A percentile compares a stretch with the other conserved stretches of the same genome.
Conservation (phyloP, 2,113 vertebrate species). For the Puffinus mauretanicus region DNA sequence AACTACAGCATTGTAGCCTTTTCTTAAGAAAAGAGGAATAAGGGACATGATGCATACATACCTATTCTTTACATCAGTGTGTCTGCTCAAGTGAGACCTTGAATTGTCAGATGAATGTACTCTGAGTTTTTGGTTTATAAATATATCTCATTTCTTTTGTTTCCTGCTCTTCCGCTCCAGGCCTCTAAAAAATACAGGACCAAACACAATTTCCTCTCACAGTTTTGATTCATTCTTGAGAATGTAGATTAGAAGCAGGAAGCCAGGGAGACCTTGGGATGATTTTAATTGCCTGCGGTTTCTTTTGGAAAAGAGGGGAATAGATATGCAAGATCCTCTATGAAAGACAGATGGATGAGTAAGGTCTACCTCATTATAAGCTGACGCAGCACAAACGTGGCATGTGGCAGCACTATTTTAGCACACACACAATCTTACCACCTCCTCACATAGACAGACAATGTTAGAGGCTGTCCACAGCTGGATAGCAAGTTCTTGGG, state of each 20-base stretch:
- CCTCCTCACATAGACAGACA: not conserved
- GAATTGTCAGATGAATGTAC: not conserved
- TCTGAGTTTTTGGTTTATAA: not conserved
- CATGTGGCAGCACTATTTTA: not conserved
- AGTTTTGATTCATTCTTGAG: not conserved
- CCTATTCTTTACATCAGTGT: not conserved
- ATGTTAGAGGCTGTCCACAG: not conserved
- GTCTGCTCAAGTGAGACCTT: not conserved
- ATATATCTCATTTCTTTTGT: not conserved
- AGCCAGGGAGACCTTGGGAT: slow-evolving; percentile 7
- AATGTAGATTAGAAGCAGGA: slow-evolving; percentile 24
- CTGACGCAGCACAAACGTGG: not conserved
- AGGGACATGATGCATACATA: not conserved
- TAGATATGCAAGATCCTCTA: not conserved
- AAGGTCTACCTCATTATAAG: not conserved
- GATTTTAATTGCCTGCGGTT: slow-evolving; percentile 19
- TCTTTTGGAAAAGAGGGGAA: slow-evolving; percentile 5
- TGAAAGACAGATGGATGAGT: not conserved
- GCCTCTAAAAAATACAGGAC: not conserved
- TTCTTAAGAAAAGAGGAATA: not conserved
- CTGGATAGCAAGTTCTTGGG: not conserved
- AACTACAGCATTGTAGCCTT: not conserved
- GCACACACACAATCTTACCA: not conserved
- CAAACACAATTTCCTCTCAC: not conserved
- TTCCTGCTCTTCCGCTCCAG: not conserved